Percentiles rank a stretch among this genome's conserved stretches.
Evolutionary conservation across 2,797 vertebrate genomes (phyloP).

Genomic region (Aeoliscus strigatus): DNA sequence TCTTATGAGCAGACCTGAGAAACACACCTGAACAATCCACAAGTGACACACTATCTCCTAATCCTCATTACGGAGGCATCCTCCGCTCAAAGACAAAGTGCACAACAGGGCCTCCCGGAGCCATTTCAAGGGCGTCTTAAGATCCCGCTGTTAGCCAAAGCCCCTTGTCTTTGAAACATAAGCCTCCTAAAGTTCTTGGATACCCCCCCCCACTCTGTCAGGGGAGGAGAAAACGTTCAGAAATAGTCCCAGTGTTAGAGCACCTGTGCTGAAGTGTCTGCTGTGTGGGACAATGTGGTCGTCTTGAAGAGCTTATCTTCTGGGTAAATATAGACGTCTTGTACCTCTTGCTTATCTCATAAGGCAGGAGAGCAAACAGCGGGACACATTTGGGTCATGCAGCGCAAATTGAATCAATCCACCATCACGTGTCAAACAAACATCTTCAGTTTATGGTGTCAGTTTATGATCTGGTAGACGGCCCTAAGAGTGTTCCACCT

Average conservation of each 20-base stretch:
- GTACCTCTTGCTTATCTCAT: constrained; percentile 22
- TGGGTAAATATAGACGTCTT: constrained; percentile 49
- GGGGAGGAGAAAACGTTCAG: constrained; percentile 57
- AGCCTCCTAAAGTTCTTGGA: constrained; percentile 63
- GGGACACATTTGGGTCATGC: neutral
- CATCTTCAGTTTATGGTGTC: too few species aligned
- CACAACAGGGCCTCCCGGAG: constrained; percentile 51
- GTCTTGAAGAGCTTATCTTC: constrained; percentile 52
- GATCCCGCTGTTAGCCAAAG: constrained; percentile 65
- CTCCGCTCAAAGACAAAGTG: constrained; percentile 62
- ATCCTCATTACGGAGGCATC: constrained; percentile 62
- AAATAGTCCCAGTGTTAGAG: constrained; percentile 51
- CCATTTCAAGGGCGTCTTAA: constrained; percentile 66
- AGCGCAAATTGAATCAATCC: constrained; percentile 2
- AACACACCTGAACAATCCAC: constrained; percentile 37
- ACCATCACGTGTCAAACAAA: too few species aligned
- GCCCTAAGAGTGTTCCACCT: too few species aligned
- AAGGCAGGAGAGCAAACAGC: constrained; percentile 19
- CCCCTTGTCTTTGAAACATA: constrained; percentile 74
- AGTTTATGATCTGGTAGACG: too few species aligned
- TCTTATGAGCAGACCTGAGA: constrained; percentile 13
- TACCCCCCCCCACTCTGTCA: constrained; percentile 59
- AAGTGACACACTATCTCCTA: constrained; percentile 50
- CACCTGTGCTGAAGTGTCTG: constrained; percentile 68
- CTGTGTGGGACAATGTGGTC: constrained; percentile 66